Base-by-base conservation (phyloP, 2,113 vertebrate genomes). In the Neolamprologus caudopunctatus region DNA sequence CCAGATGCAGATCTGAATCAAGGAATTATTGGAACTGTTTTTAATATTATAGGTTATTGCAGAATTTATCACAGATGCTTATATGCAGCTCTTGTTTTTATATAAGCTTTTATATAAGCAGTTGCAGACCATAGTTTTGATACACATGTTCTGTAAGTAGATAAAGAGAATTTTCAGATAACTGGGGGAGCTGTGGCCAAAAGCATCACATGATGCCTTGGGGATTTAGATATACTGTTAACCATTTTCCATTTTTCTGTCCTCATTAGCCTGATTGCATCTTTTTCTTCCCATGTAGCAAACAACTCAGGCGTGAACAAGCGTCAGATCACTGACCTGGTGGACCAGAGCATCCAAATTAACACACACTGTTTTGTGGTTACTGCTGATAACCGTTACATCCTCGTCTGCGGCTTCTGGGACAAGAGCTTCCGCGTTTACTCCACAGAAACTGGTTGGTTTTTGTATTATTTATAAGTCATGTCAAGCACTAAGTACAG, bases 341-440 rank as follows among this genome's bases (percentile, higher is more conserved):
- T 99, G 92, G 98, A 99, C 97, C 99, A 99, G 96, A 99, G 98
- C 95, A 99, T 99, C 93, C 99, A 99, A 86, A 99, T 99, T 96
- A 99, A 99, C 88, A 99, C 99, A 0, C 99, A 99, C 87, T 99
- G 98, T 91, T 99, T 99, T 24, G 98, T 99, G 96, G 98, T 99
- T 90, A 99, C 98, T 6, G 98, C 98, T 28, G 98, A 99, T 96
- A 99, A 99, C 94, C 98, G 98, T 91, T 99, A 99, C 93, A 98
- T 99, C 88, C 97, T 99, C 80, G 98, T 98, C 82, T 99, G 98
- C 88, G 98, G 98, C 19, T 99, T 99, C 97, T 99, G 98, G 98
- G 98, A 99, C 96, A 99, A 99, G 95, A 99, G 98, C 91, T 99
- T 99, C 95, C 95, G 98, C 66, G 98, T 99, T 84, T 99, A 99